Evolutionary conservation across 2,888 invertebrate species (phyloP).

Genomic region (Candidula unifasciata): DNA sequence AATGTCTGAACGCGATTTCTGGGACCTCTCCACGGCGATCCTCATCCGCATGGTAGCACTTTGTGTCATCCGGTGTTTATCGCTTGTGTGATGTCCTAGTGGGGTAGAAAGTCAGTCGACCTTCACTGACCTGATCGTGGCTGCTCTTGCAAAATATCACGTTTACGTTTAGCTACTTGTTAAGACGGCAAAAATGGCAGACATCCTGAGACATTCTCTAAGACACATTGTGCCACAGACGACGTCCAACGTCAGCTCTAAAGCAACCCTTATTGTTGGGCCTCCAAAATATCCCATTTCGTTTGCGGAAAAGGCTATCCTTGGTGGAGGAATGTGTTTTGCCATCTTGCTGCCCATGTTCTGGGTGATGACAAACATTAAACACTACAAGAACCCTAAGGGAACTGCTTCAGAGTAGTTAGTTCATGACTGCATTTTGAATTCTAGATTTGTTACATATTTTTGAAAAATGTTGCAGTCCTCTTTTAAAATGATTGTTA

Average conservation of each 20-base stretch:
- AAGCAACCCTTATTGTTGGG: slow-evolving; percentile 57
- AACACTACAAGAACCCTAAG: slow-evolving; percentile 49
- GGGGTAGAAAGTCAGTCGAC: too few relatives aligned
- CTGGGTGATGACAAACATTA: slow-evolving; percentile 44
- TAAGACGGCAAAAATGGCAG: slow-evolving; percentile 49
- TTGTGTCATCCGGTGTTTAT: too few relatives aligned
- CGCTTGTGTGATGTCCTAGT: too few relatives aligned
- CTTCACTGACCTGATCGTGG: slow-evolving; percentile 13
- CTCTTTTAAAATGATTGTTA: too few relatives aligned
- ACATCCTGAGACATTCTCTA: slow-evolving; percentile 31
- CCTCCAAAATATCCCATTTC: slow-evolving; percentile 57
- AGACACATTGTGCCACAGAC: slow-evolving; percentile 45
- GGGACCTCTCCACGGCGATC: too few relatives aligned
- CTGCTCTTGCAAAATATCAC: background rate
- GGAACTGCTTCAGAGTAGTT: background rate
- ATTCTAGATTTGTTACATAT: background rate
- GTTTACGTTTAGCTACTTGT: background rate
- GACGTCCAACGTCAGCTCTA: slow-evolving; percentile 41
- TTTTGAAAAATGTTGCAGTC: too few relatives aligned
- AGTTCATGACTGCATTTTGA: background rate
- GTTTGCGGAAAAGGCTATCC: slow-evolving; percentile 50
- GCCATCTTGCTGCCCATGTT: slow-evolving; percentile 39
- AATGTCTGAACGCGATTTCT: too few relatives aligned
- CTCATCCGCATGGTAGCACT: too few relatives aligned
- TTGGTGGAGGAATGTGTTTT: slow-evolving; percentile 45